Evolutionary conservation across 2,888 invertebrate genomes (phyloP).

Genomic region (Tachina fera): DNA sequence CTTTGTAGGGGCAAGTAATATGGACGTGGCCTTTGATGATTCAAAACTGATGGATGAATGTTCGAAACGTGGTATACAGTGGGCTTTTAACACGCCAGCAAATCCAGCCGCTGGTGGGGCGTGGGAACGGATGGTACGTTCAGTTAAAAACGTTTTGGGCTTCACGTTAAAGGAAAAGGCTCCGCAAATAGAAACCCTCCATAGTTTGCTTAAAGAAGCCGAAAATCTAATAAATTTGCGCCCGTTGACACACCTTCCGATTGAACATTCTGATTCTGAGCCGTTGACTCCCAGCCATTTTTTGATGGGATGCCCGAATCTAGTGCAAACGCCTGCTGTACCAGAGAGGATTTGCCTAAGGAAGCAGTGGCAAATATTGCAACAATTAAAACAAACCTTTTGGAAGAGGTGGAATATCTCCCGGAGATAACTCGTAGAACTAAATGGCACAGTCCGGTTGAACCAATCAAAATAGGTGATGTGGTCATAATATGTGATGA

Average conservation of each 20-base stretch:
- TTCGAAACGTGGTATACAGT: neutral
- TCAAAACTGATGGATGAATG: too few species aligned
- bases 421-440: too few species aligned
- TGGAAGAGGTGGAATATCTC: neutral
- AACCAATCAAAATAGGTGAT: too few species aligned
- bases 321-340: neutral
- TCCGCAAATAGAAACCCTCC: too few species aligned
- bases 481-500: too few species aligned
- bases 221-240: too few species aligned
- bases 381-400: neutral
- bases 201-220: too few species aligned
- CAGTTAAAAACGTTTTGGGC: constrained; percentile 39
- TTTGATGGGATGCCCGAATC: neutral
- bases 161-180: too few species aligned
- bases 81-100: constrained; percentile 63
- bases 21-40: neutral
- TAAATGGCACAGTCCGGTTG: too few species aligned
- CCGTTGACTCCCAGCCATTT: neutral
- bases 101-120: constrained; percentile 62
- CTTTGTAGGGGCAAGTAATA: neutral
- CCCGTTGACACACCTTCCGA: neutral
- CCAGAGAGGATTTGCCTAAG: neutral
- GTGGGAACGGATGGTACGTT: constrained; percentile 66
- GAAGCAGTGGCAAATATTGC: neutral
- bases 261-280: neutral